Evolutionary conservation across 1,140 invertebrate genomes (phyloP).

Genomic region (Drosophila truncata): DNA sequence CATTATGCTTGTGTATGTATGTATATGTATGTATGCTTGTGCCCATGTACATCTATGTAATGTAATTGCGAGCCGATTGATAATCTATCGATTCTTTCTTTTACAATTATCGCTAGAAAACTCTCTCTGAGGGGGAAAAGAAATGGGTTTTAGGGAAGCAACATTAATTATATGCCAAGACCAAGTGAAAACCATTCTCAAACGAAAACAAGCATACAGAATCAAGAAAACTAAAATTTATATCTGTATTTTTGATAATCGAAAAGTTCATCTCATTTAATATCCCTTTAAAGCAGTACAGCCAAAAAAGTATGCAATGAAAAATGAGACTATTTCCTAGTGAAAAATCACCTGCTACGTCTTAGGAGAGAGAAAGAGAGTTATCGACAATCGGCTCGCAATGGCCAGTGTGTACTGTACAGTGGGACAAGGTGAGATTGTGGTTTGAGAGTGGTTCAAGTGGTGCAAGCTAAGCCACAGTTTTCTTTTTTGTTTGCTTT

Average conservation of each 20-base stretch:
- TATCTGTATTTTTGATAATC: background rate
- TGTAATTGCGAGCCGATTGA: slow-evolving; percentile 36
- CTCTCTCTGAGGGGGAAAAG: background rate
- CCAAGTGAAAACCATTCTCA: slow-evolving; percentile 34
- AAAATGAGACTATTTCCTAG: too few relatives aligned
- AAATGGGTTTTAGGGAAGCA: too few relatives aligned
- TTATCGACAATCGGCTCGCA: slow-evolving; percentile 25
- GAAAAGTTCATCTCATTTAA: background rate
- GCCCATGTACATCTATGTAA: slow-evolving; percentile 31
- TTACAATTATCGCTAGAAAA: background rate
- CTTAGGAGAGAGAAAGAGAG: background rate
- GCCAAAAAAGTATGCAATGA: background rate
- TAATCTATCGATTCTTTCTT: slow-evolving; percentile 1
- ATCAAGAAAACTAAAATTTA: too few relatives aligned
- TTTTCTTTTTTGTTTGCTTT: slow-evolving; percentile 12
- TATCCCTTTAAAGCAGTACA: background rate
- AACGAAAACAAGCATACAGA: too few relatives aligned
- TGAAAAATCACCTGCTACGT: background rate
- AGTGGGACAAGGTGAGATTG: slow-evolving; percentile 35
- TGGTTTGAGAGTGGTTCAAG: slow-evolving; percentile 34
- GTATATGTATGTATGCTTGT: slow-evolving; percentile 29
- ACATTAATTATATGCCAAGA: slow-evolving; percentile 15
- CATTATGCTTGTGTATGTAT: slow-evolving; percentile 32
- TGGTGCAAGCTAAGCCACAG: slow-evolving; percentile 69
- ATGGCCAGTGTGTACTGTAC: slow-evolving; percentile 40